Conservation (phyloP, 2,113 vertebrate species). For the Glareola pratincola region DNA sequence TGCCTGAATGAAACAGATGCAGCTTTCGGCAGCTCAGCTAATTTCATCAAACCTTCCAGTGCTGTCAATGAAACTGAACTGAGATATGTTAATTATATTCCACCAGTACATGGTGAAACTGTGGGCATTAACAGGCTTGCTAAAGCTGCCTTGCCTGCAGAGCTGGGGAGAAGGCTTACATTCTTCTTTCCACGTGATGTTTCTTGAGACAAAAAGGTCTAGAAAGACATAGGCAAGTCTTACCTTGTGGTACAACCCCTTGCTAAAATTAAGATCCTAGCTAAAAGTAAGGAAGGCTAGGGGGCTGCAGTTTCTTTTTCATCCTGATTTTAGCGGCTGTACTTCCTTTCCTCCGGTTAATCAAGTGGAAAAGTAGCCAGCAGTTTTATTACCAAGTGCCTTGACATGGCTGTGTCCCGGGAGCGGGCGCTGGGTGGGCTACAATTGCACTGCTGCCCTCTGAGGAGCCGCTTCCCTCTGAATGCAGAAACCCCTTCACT, state of each 20-base stretch:
- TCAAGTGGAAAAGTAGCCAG: background rate
- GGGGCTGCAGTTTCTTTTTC: background rate
- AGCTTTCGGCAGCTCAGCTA: slow-evolving; percentile 11
- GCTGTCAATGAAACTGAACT: slow-evolving; percentile 21
- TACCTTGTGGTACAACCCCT: background rate
- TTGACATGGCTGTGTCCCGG: background rate
- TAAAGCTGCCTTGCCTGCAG: background rate
- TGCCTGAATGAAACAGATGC: slow-evolving; percentile 38
- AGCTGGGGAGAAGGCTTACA: background rate
- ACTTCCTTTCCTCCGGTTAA: background rate
- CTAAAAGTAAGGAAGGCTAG: background rate
- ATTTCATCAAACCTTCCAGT: background rate
- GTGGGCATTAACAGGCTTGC: background rate
- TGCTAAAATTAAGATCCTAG: background rate
- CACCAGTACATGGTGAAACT: background rate
- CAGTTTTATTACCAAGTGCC: background rate
- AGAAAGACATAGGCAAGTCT: background rate
- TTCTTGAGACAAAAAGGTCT: background rate
- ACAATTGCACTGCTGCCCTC: background rate
- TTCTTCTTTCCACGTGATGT: background rate
- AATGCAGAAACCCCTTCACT: background rate
- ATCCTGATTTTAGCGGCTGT: background rate
- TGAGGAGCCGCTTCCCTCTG: background rate
- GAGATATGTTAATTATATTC: slow-evolving; percentile 23
- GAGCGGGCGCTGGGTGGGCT: background rate